Conservation (phyloP, 2,888 invertebrate species). For the Loripinus fragilis region DNA sequence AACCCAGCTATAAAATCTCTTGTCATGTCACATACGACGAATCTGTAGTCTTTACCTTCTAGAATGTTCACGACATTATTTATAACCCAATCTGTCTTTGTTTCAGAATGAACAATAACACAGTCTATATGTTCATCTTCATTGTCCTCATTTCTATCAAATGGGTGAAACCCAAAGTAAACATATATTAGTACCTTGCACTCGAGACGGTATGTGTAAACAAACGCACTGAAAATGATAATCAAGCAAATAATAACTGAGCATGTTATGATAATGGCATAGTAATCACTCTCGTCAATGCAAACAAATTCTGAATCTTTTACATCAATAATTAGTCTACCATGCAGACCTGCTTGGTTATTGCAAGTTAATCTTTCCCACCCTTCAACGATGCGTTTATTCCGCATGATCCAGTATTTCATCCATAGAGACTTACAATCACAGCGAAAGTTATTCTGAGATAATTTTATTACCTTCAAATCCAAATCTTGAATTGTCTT, state of each 20-base stretch:
- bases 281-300: neutral
- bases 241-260: neutral
- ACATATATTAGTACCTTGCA: slow-evolving; percentile 55
- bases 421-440: neutral
- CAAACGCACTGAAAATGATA: no score
- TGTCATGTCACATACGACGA: slow-evolving; percentile 6
- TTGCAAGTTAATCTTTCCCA: neutral
- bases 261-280: neutral
- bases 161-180: slow-evolving; percentile 55
- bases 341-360: neutral
- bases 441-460: neutral
- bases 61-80: slow-evolving; percentile 41
- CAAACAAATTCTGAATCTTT: neutral
- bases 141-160: slow-evolving; percentile 51
- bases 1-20: neutral
- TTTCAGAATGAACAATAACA: slow-evolving; percentile 43
- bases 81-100: slow-evolving; percentile 43
- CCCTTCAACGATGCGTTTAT: neutral
- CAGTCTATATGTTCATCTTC: slow-evolving; percentile 46
- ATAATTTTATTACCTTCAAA: neutral
- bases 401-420: neutral
- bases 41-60: slow-evolving; percentile 34
- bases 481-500: neutral
- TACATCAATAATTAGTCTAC: neutral
- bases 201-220: slow-evolving; percentile 47